Percentiles rank a stretch among this genome's conserved stretches.
These are phyloP conservation scores for Fabriciana adippe DNA, from an alignment of 2,888 invertebrate genomes.

Conservation along the genomic window DNA sequence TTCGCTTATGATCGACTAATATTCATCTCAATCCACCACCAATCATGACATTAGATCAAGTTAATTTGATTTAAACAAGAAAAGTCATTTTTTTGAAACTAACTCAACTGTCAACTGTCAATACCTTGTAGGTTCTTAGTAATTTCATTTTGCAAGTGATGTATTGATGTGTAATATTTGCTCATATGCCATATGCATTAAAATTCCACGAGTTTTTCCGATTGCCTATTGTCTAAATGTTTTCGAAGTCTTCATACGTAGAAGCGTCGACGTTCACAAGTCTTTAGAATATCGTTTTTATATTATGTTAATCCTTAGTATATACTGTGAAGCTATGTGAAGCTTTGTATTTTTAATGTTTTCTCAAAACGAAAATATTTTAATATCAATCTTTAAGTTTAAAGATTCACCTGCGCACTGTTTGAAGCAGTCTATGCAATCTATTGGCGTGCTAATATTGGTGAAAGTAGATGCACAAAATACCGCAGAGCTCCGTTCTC, in stretches of 20 bases:
- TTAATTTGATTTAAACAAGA: neutral
- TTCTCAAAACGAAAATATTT: no score
- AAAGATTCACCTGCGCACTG: conserved; percentile 50
- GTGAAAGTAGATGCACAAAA: conserved; percentile 76
- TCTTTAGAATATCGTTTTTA: conserved; percentile 26
- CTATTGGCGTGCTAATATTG: conserved; percentile 68
- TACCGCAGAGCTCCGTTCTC: conserved; percentile 48
- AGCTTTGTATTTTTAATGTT: neutral
- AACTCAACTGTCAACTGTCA: no score
- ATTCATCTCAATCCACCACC: conserved; percentile 47
- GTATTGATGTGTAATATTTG: conserved; percentile 11
- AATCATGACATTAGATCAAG: conserved; percentile 25
- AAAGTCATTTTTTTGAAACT: no score
- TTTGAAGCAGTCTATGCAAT: conserved; percentile 58
- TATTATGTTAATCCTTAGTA: conserved; percentile 9
- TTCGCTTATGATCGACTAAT: conserved; percentile 65
- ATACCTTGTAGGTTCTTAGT: neutral
- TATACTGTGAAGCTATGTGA: conserved; percentile 5
- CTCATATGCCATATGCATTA: conserved; percentile 44
- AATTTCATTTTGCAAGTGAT: neutral
- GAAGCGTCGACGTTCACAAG: conserved; percentile 48
- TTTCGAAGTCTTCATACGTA: conserved; percentile 59
- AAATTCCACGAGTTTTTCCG: conserved; percentile 55
- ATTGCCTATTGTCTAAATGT: conserved; percentile 64
- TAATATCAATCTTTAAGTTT: conserved; percentile 10